Evolutionary conservation across 2,797 vertebrate species (phyloP), one percentile per base, ranked within the genome.

Genomic region (Rhabdomys pumilio): DNA sequence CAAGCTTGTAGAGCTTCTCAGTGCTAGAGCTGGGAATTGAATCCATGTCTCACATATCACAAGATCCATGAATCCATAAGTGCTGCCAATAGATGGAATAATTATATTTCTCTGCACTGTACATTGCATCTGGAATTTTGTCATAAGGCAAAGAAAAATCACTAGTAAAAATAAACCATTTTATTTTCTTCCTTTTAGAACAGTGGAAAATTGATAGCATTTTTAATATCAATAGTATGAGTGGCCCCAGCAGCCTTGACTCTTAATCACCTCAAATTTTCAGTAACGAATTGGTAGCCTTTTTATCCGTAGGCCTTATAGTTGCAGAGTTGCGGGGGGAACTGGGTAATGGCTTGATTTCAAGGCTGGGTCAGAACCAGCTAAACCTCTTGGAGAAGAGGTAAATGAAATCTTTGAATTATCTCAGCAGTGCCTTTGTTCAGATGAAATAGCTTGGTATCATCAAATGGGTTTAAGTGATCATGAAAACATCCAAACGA

Each of bases 401-500:
- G 50, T n/a, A 53, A 76, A 73, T 94, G 81, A 61, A 94, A 75
- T 95, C 85, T 89, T 95, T 69, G 73, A 94, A 85, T 85, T 69
- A 92, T 87, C 91, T 96, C 76, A 38, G 76, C 84, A 14, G 31
- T 15, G 59, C 61, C 77, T 97, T 90, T 97, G 92, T 94, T 93
- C 73, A 41, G 90, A 95, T 89, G 38, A 94, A 96, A 93, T 69
- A 95, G 82, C 86, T 88, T 57, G 59, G 77, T 85, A 15, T 82
- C 75, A 29, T 96, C 92, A 86, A 93, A 77, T 82, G 77, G 41
- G 38, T 89, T 89, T 91, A 95, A 95, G 80, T 72, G 94, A 94
- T 96, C 90, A 93, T 89, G 96, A 91, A 94, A 90, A 96, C 82
- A 84, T 44, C 81, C 89, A 86, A 91, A 55, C 41, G 69, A 80